Conservation (phyloP, 2,888 invertebrate species). For the Ochropacha duplaris region DNA sequence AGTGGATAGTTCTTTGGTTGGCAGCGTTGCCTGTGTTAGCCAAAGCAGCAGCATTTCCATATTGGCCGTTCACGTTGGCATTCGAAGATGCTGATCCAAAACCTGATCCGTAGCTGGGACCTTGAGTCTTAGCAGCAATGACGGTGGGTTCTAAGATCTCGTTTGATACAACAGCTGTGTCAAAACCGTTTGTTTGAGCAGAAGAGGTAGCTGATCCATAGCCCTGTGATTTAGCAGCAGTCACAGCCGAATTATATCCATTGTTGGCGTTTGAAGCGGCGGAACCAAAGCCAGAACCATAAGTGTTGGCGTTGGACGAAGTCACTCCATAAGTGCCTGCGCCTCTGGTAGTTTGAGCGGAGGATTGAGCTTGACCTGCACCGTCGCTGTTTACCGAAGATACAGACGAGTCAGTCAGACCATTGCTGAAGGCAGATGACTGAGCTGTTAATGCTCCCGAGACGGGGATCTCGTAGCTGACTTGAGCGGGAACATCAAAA, state of each 20-base stretch:
- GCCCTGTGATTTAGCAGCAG: slow-evolving; percentile 53
- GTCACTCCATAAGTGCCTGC: slow-evolving; percentile 48
- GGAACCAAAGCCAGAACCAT: slow-evolving; percentile 44
- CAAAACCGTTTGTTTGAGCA: slow-evolving; percentile 41
- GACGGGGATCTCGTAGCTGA: slow-evolving; percentile 35
- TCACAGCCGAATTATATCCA: slow-evolving; percentile 45
- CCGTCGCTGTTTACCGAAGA: slow-evolving; percentile 54
- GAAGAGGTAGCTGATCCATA: slow-evolving; percentile 53
- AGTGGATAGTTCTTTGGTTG: slow-evolving; percentile 20
- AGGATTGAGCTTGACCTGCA: slow-evolving; percentile 54
- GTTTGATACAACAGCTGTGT: slow-evolving; percentile 27
- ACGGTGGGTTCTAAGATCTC: slow-evolving; percentile 29
- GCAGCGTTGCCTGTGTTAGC: slow-evolving; percentile 39
- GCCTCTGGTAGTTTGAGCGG: slow-evolving; percentile 52
- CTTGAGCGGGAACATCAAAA: slow-evolving; percentile 33
- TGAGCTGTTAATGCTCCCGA: slow-evolving; percentile 44
- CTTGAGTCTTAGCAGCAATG: slow-evolving; percentile 50
- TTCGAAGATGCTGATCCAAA: slow-evolving; percentile 52
- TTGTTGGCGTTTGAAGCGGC: slow-evolving; percentile 61
- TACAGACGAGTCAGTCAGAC: slow-evolving; percentile 46
- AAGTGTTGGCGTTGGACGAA: slow-evolving; percentile 55
- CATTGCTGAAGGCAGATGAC: slow-evolving; percentile 53
- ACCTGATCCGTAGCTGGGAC: slow-evolving; percentile 42
- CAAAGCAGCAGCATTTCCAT: slow-evolving; percentile 44
- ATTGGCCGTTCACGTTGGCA: slow-evolving; percentile 48